Percentiles rank a stretch among this genome's conserved stretches.
Conservation (phyloP, 2,888 invertebrate genomes). For the Nemotelus nigrinus region DNA sequence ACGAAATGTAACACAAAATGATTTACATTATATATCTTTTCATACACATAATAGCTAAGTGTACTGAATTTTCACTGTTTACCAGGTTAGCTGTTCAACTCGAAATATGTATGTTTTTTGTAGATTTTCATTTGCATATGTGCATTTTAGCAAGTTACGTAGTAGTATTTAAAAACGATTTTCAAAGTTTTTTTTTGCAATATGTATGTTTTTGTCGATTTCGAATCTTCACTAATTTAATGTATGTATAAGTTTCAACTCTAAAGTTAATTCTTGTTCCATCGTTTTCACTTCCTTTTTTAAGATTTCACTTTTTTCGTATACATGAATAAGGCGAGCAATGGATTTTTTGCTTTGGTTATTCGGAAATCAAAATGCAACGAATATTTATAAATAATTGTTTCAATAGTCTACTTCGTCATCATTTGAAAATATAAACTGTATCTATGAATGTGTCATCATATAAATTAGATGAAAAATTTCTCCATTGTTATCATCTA, state of each 20-base stretch:
- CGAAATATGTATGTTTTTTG: constrained; percentile 48
- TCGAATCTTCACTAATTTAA: background rate
- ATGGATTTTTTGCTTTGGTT: constrained; percentile 51
- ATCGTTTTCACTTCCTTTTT: constrained; percentile 48
- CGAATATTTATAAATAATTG: background rate
- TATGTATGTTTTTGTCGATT: constrained; percentile 30
- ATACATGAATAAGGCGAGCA: constrained; percentile 58
- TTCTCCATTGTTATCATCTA: constrained; percentile 18
- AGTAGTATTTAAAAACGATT: constrained; percentile 7
- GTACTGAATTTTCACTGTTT: background rate
- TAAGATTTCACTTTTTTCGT: constrained; percentile 52
- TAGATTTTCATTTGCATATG: constrained; percentile 2
- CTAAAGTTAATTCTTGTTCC: constrained; percentile 41
- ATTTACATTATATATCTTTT: background rate
- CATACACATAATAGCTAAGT: background rate
- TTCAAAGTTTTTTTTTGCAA: constrained; percentile 20
- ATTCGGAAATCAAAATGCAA: constrained; percentile 20
- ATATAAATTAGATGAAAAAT: background rate
- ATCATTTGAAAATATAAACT: too few species aligned
- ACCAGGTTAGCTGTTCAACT: constrained; percentile 31
- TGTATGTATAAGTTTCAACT: too few species aligned
- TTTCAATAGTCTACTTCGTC: background rate
- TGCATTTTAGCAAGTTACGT: background rate
- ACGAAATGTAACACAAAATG: background rate
- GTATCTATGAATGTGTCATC: too few species aligned